A percentile compares a stretch with the other conserved stretches of the same genome.
Evolutionary conservation across 2,797 vertebrate genomes (phyloP).

Genomic region (Alosa sapidissima): DNA sequence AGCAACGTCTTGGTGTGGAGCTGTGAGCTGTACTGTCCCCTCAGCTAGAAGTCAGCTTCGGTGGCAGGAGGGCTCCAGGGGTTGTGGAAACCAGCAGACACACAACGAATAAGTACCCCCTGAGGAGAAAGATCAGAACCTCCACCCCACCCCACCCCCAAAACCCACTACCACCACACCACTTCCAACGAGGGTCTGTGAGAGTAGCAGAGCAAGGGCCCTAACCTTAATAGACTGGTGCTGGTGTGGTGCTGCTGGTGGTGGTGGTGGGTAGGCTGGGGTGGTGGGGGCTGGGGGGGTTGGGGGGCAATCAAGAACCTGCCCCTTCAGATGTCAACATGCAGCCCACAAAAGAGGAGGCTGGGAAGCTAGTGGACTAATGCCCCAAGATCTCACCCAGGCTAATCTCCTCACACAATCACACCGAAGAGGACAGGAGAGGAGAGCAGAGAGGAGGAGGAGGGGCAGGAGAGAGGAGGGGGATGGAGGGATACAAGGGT

Average conservation of each 20-base stretch:
- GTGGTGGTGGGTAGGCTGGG: neutral
- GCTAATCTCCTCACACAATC: slow-evolving; percentile 73
- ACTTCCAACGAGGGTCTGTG: neutral
- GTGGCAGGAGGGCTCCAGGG: too few relatives aligned
- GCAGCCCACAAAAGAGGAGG: neutral
- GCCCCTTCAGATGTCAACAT: slow-evolving; percentile 59
- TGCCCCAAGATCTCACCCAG: slow-evolving; percentile 50
- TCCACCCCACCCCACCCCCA: neutral
- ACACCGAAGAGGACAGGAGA: slow-evolving; percentile 30
- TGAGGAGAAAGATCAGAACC: neutral
- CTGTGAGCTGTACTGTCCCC: too few relatives aligned
- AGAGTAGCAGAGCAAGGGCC: neutral
- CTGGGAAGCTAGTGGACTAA: slow-evolving; percentile 15
- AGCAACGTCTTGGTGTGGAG: too few relatives aligned
- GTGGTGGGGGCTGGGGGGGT: neutral
- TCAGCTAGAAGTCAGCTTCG: too few relatives aligned
- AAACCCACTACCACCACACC: neutral
- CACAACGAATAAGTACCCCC: neutral
- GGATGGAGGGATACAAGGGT: neutral
- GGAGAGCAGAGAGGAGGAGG: neutral
- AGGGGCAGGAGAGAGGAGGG: neutral
- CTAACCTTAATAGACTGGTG: neutral
- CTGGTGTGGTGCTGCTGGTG: neutral
- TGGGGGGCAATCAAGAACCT: slow-evolving; percentile 49
- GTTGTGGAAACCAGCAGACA: neutral